A percentile compares a stretch with the other conserved stretches of the same genome.
These are phyloP conservation scores for Rhipidura dahli DNA, from an alignment of 2,113 vertebrate species.

Conservation along the genomic window DNA sequence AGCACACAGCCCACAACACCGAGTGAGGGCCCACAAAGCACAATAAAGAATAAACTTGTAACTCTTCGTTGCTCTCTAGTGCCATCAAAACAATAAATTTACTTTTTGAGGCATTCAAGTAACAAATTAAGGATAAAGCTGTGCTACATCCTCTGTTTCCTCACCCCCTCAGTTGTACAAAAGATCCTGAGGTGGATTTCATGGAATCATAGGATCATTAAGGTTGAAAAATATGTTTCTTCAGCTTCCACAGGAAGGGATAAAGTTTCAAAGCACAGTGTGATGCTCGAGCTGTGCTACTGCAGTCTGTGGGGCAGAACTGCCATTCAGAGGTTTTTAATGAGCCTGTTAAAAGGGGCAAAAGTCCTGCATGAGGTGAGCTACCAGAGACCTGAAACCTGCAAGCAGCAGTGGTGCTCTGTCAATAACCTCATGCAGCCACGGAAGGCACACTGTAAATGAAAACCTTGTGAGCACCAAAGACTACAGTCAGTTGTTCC, in stretches of 20 bases:
- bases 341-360: not conserved
- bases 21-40: not conserved
- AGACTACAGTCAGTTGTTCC: not conserved
- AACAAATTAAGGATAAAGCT: too few species aligned
- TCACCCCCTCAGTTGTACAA: not conserved
- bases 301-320: not conserved
- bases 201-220: not conserved
- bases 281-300: not conserved
- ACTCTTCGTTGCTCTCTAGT: not conserved
- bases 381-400: not conserved
- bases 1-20: not conserved
- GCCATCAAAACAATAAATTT: not conserved
- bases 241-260: not conserved
- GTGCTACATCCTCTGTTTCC: not conserved
- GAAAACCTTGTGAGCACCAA: not conserved
- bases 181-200: not conserved
- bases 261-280: not conserved
- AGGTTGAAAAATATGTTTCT: not conserved
- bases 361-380: not conserved
- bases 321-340: not conserved
- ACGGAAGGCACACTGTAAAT: not conserved
- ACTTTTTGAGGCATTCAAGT: not conserved
- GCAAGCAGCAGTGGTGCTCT: not conserved
- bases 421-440: not conserved
- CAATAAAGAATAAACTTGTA: not conserved